Percentiles rank a stretch among this genome's conserved stretches.
phyloP scores from a whole-genome alignment of 2,888 invertebrate species.

The Clistopyga incitator region DNA sequence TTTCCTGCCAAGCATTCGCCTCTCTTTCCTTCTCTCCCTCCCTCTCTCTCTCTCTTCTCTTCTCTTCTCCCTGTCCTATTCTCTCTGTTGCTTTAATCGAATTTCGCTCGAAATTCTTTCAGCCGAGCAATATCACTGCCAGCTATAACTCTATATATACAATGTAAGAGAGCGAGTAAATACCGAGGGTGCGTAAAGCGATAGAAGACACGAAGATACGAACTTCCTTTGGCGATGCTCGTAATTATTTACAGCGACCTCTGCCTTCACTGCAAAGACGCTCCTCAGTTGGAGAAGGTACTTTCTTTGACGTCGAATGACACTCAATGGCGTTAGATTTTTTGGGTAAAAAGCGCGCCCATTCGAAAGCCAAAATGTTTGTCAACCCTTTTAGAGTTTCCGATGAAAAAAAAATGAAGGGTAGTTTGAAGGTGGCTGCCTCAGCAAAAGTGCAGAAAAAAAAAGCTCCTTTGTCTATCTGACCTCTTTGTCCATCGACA shows the following conservation, averaged over 20 bases:
- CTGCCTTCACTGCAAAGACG: background rate
- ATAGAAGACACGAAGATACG: background rate
- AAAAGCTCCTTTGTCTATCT: background rate
- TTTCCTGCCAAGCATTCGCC: constrained; percentile 43
- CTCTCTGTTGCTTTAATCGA: constrained; percentile 39
- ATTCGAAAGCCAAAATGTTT: too few relatives aligned
- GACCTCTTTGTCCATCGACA: background rate
- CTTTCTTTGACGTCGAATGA: background rate
- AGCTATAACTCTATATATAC: constrained; percentile 3
- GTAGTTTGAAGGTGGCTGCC: background rate
- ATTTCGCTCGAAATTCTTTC: constrained; percentile 36
- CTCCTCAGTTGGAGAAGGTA: background rate
- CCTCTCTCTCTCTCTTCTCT: constrained; percentile 47
- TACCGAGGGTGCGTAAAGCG: background rate
- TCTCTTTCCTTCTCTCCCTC: constrained; percentile 55
- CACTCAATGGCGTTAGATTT: background rate
- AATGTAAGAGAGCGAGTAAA: background rate
- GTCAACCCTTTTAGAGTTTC: background rate
- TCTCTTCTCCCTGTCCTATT: constrained; percentile 29
- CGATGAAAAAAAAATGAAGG: background rate
- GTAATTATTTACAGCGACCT: constrained; percentile 18
- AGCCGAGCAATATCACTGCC: constrained; percentile 24
- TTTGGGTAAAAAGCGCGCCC: background rate
- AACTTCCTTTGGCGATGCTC: constrained; percentile 15
- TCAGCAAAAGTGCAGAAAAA: background rate